phyloP scores from a whole-genome alignment of 2,113 vertebrate genomes.

The Regulus satrapa region DNA sequence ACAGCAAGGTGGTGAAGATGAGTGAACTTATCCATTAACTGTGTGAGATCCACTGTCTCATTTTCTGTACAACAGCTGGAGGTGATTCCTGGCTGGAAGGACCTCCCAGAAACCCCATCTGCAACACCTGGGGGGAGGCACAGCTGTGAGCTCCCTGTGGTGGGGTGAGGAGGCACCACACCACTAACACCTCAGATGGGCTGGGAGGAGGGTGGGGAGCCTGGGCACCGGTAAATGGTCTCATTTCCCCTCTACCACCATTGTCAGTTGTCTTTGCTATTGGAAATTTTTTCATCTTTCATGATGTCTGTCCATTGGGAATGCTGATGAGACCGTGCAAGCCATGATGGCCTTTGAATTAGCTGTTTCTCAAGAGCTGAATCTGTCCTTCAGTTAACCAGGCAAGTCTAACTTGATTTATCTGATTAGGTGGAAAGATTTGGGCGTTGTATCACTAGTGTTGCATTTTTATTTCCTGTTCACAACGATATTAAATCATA shows the following conservation, averaged over 20 bases:
- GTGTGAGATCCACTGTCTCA: background rate
- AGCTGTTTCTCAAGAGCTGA: background rate
- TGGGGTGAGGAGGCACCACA: background rate
- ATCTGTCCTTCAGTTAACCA: background rate
- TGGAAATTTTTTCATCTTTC: background rate
- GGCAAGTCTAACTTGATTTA: constrained; percentile 24
- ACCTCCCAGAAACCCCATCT: background rate
- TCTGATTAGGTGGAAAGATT: background rate
- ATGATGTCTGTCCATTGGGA: background rate
- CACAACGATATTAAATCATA: background rate
- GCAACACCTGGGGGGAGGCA: constrained; percentile 38
- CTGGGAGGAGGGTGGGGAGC: background rate
- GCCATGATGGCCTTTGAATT: background rate
- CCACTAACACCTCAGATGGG: background rate
- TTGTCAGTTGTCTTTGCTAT: background rate
- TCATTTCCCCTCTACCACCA: background rate
- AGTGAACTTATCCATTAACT: constrained; percentile 36
- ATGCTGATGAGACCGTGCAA: background rate
- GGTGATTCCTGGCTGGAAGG: constrained; percentile 13
- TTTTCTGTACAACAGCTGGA: constrained; percentile 12
- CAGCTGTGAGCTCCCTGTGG: constrained; percentile 5
- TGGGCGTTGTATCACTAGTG: background rate
- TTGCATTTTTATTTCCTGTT: constrained; percentile 30
- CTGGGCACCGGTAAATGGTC: background rate
- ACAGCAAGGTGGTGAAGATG: constrained; percentile 50